A percentile compares a stretch with the other conserved stretches of the same genome.
Evolutionary conservation across 1,140 invertebrate species (phyloP).

Genomic region (Drosophila sproati): DNA sequence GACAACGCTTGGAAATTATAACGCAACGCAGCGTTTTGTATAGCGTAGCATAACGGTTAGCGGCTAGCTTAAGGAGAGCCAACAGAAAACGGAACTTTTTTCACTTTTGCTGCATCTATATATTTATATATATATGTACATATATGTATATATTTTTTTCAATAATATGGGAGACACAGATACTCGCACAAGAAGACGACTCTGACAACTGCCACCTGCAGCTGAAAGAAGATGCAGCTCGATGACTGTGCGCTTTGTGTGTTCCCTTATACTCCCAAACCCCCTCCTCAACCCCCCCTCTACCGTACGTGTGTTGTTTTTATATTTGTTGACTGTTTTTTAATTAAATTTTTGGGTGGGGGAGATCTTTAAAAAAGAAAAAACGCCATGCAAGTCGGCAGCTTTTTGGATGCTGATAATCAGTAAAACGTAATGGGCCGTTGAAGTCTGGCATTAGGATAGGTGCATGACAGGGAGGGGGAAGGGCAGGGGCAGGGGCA

Average conservation of each 20-base stretch:
- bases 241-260: slow-evolving; percentile 56
- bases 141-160: too few relatives aligned
- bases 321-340: slow-evolving; percentile 60
- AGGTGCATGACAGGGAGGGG: not conserved
- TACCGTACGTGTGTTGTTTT: slow-evolving; percentile 4
- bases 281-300: not conserved
- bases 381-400: slow-evolving; percentile 33
- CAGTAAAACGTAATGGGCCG: slow-evolving; percentile 53
- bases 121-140: not conserved
- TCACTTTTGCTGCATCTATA: slow-evolving; percentile 68
- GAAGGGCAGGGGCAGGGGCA: not conserved
- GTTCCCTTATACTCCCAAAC: not conserved
- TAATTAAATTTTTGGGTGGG: slow-evolving; percentile 60
- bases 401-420: slow-evolving; percentile 49
- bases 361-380: slow-evolving; percentile 24
- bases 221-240: slow-evolving; percentile 42
- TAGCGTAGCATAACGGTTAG: slow-evolving; percentile 57
- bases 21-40: slow-evolving; percentile 66
- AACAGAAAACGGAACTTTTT: slow-evolving; percentile 65
- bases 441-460: slow-evolving; percentile 20
- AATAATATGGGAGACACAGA: slow-evolving; percentile 46
- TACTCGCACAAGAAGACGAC: slow-evolving; percentile 21
- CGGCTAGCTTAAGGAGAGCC: slow-evolving; percentile 47
- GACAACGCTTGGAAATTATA: slow-evolving; percentile 45
- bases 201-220: slow-evolving; percentile 54